Percentiles rank a stretch among this genome's conserved stretches.
phyloP scores from a whole-genome alignment of 1,140 invertebrate genomes.

The Aphelinus certus region DNA sequence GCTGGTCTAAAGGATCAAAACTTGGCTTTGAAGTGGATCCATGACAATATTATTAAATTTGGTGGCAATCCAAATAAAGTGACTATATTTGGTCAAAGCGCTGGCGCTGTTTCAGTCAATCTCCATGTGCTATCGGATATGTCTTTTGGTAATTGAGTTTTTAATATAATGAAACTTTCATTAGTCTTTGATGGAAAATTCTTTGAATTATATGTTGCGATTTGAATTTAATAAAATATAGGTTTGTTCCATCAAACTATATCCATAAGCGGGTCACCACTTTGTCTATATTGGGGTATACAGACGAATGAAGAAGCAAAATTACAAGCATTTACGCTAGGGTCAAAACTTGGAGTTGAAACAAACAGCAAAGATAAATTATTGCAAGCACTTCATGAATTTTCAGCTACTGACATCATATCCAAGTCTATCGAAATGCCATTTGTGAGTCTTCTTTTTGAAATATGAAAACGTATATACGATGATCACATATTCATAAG shows the following conservation, averaged over 20 bases:
- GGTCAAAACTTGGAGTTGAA: constrained; percentile 65
- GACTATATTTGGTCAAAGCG: constrained; percentile 66
- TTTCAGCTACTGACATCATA: constrained; percentile 43
- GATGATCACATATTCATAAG: constrained; percentile 51
- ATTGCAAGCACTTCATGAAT: constrained; percentile 54
- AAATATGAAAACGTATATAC: too few relatives aligned
- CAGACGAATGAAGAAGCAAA: constrained; percentile 62
- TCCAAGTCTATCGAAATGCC: constrained; percentile 13
- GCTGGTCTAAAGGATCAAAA: constrained; percentile 68
- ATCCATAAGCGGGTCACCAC: constrained; percentile 73
- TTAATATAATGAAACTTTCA: too few relatives aligned
- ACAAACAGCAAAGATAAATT: constrained; percentile 63
- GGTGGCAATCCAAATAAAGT: constrained; percentile 68
- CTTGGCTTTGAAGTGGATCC: constrained; percentile 64
- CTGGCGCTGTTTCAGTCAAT: constrained; percentile 63
- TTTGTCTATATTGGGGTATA: constrained; percentile 73
- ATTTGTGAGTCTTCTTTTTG: constrained; percentile 7
- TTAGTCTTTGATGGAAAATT: too few relatives aligned
- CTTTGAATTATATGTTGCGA: too few relatives aligned
- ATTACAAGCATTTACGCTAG: constrained; percentile 71
- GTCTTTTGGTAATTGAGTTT: constrained; percentile 51
- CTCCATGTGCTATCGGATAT: constrained; percentile 62
- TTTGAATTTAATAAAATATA: too few relatives aligned
- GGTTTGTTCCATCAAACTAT: constrained; percentile 73
- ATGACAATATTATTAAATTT: constrained; percentile 69